Evolutionary conservation across 1,140 invertebrate species (phyloP).

Genomic region (Cherax quadricarinatus): DNA sequence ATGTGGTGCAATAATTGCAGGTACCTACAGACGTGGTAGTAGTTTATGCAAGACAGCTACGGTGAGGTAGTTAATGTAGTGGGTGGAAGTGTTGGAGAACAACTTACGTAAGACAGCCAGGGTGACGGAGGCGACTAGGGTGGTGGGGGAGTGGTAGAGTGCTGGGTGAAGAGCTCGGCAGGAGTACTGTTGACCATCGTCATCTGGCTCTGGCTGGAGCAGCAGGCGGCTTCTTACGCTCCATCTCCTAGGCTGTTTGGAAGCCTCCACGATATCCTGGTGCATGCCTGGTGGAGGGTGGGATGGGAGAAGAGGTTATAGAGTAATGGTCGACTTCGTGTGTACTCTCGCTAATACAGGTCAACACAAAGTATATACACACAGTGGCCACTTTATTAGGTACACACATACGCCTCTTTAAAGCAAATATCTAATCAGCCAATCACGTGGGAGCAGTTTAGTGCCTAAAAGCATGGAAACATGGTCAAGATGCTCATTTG

Average conservation of each 20-base stretch:
- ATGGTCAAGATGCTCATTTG: too few species aligned
- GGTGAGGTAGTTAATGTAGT: too few species aligned
- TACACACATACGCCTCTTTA: too few species aligned
- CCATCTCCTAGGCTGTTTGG: neutral
- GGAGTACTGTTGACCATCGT: conserved; percentile 26
- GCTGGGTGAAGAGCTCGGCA: conserved; percentile 28
- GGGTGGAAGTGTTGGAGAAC: neutral
- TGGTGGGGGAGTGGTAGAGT: conserved; percentile 28
- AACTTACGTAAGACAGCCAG: conserved; percentile 31
- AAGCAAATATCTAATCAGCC: too few species aligned
- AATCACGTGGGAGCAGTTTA: too few species aligned
- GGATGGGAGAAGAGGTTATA: neutral
- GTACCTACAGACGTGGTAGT: too few species aligned
- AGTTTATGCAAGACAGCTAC: too few species aligned
- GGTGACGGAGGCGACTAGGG: conserved; percentile 41
- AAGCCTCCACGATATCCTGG: conserved; percentile 13
- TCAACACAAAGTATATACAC: neutral
- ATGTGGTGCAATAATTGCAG: too few species aligned
- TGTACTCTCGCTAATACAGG: neutral
- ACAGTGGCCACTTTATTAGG: neutral
- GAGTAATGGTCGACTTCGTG: neutral
- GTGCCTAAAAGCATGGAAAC: too few species aligned
- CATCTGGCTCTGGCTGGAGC: neutral
- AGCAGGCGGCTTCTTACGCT: conserved; percentile 19
- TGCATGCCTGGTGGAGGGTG: conserved; percentile 7